phyloP scores from a whole-genome alignment of 2,797 vertebrate genomes.

The Limosa lapponica region DNA sequence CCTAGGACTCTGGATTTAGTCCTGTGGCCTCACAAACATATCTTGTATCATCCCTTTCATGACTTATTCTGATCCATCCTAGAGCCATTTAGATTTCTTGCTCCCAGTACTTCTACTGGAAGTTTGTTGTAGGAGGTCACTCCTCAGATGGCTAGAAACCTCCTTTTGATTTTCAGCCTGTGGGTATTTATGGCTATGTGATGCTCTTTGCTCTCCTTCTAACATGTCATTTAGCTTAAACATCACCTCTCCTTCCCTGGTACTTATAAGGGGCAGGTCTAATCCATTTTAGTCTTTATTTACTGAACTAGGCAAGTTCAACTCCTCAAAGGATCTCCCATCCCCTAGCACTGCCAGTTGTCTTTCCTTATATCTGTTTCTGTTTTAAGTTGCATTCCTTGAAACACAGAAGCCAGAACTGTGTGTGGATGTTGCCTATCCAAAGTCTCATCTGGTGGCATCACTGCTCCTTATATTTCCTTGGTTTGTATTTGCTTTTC shows the following conservation, averaged over 20 bases:
- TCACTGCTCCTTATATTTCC: not conserved
- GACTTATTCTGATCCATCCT: not conserved
- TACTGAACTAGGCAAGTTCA: not conserved
- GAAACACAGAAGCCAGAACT: not conserved
- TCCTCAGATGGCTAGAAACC: not conserved
- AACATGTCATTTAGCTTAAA: not conserved
- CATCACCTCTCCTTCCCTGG: not conserved
- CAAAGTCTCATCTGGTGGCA: accelerated
- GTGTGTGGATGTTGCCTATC: not conserved
- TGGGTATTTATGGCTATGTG: not conserved
- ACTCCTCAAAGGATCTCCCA: accelerated
- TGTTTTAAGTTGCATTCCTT: not conserved
- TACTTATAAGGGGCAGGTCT: not conserved
- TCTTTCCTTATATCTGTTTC: not conserved
- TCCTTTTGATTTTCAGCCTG: not conserved
- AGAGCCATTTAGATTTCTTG: not conserved
- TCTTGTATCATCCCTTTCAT: not conserved
- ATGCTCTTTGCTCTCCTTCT: not conserved
- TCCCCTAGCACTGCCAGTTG: not conserved
- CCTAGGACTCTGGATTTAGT: not conserved
- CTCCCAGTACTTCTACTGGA: not conserved
- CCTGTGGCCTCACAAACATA: not conserved
- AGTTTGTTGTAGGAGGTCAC: not conserved
- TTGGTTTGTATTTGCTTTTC: not conserved
- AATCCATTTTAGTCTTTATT: not conserved